Conservation (phyloP, 2,797 vertebrate species). For the Sebastes umbrosus region DNA sequence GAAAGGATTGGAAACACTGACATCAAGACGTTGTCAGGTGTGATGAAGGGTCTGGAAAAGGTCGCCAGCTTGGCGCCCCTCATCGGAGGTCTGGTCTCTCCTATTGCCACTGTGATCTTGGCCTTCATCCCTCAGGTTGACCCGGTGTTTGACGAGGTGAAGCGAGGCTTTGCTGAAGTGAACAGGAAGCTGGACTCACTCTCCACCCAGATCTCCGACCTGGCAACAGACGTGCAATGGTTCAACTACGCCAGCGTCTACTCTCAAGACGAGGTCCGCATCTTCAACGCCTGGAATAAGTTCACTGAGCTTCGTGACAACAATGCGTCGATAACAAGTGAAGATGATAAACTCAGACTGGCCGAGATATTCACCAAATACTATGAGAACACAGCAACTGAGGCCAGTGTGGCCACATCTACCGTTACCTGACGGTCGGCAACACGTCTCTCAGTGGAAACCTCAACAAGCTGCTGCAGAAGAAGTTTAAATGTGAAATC, state of each 20-base stretch:
- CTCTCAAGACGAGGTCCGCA: conserved; percentile 3
- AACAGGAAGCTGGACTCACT: conserved; percentile 29
- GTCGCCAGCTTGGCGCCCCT: not conserved
- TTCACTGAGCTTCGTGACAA: not conserved
- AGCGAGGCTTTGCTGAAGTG: not conserved
- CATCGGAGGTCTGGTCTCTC: not conserved
- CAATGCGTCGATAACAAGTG: accelerated
- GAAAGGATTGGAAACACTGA: not conserved
- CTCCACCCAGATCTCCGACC: conserved; percentile 9
- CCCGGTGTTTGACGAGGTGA: not conserved
- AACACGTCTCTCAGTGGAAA: conserved; percentile 9
- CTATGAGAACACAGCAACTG: conserved; percentile 1
- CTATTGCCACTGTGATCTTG: not conserved
- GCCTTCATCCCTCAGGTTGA: not conserved
- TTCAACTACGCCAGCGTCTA: conserved; percentile 7
- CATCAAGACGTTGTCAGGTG: not conserved
- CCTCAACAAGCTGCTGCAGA: conserved; percentile 2
- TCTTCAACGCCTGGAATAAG: conserved; percentile 21
- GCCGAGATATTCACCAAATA: not conserved
- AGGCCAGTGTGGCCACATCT: conserved; percentile 7
- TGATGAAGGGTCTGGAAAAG: not conserved
- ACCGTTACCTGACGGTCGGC: conserved; percentile 6
- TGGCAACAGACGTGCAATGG: not conserved
- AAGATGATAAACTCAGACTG: not conserved
- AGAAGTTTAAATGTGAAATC: conserved; percentile 15